Evolutionary conservation across 1,140 invertebrate genomes (phyloP).

Genomic region (Geopemphigus sp.): DNA sequence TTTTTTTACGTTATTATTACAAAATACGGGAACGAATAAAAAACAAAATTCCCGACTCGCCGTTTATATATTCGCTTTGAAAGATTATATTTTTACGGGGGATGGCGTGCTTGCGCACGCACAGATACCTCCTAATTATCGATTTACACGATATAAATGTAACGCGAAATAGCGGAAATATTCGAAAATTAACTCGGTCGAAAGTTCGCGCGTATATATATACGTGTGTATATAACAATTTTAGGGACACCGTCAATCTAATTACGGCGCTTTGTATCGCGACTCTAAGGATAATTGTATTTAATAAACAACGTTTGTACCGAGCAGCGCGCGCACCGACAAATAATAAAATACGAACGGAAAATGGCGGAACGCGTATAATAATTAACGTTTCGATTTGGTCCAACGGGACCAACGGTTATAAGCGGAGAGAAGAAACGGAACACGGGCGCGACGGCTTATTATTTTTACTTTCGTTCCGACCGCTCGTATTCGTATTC

Average conservation of each 20-base stretch:
- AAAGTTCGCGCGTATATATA: background rate
- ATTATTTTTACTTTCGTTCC: background rate
- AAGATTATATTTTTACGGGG: too few relatives aligned
- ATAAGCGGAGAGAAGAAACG: background rate
- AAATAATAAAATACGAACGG: background rate
- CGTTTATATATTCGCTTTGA: too few relatives aligned
- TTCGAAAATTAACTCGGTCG: background rate
- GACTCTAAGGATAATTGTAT: background rate
- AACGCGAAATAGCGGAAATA: background rate
- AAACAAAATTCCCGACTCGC: too few relatives aligned
- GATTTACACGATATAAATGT: background rate
- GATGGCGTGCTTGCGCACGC: too few relatives aligned
- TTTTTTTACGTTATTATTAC: too few relatives aligned
- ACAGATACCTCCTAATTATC: background rate
- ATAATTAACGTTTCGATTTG: conserved; percentile 20
- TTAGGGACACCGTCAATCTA: background rate
- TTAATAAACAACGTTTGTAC: conserved; percentile 2
- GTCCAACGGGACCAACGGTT: background rate
- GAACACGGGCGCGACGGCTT: background rate
- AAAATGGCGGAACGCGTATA: background rate
- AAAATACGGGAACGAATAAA: too few relatives aligned
- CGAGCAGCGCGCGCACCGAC: too few relatives aligned
- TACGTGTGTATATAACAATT: background rate
- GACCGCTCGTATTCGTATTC: too few relatives aligned
- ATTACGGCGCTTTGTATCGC: background rate